A percentile compares a stretch with the other conserved stretches of the same genome.
These are phyloP conservation scores for Pitangus sulphuratus DNA, from an alignment of 2,797 vertebrate species.

Conservation along the genomic window DNA sequence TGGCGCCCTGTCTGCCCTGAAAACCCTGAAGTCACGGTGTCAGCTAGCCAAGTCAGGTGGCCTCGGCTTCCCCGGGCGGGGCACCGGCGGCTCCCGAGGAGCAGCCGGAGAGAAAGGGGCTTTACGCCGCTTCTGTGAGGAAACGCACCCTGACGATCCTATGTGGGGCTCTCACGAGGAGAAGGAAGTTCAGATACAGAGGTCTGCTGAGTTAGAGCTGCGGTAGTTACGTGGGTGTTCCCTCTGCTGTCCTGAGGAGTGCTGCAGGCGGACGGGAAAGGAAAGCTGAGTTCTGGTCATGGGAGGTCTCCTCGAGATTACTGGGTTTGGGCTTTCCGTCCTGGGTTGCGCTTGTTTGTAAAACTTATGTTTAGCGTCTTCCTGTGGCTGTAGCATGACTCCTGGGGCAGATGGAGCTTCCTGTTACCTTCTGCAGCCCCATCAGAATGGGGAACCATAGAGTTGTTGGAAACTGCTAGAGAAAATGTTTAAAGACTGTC, in stretches of 20 bases:
- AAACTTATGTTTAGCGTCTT: neutral
- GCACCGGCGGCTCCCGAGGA: neutral
- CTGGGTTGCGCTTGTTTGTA: neutral
- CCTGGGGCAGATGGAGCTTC: neutral
- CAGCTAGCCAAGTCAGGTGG: neutral
- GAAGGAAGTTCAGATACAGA: neutral
- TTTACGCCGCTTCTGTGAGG: too few relatives aligned
- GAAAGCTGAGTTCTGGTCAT: neutral
- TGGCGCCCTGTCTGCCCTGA: neutral
- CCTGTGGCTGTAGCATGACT: neutral
- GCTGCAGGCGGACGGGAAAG: too few relatives aligned
- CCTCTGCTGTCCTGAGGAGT: fast-evolving
- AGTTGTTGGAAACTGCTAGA: neutral
- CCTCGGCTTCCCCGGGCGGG: neutral
- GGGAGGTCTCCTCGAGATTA: neutral
- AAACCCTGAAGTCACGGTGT: neutral
- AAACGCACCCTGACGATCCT: fast-evolving
- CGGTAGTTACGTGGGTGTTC: neutral
- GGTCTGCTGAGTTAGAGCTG: neutral
- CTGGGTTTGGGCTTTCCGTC: neutral
- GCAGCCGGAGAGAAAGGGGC: fast-evolving
- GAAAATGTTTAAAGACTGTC: neutral
- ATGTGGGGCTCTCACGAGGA: fast-evolving
- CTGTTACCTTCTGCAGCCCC: neutral
- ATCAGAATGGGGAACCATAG: neutral